Conservation (phyloP, 2,797 vertebrate species). For the Microctenopoma lineatum region DNA sequence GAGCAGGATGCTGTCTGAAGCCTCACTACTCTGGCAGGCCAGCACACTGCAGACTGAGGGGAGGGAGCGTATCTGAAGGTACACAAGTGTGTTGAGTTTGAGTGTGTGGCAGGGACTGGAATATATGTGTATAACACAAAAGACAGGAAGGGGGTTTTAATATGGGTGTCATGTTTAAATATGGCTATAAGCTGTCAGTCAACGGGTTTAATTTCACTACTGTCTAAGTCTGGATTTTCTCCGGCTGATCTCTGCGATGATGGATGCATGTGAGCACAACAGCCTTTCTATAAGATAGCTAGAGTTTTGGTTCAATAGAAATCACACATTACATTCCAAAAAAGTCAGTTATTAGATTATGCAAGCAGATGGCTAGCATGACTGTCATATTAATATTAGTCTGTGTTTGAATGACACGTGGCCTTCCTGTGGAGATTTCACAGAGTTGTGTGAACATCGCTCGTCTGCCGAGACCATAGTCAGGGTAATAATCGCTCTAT, state of each 20-base stretch:
- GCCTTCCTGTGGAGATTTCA: constrained; percentile 57
- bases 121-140: constrained; percentile 44
- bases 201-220: constrained; percentile 38
- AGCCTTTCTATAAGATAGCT: constrained; percentile 2
- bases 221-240: constrained; percentile 10
- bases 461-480: constrained; percentile 66
- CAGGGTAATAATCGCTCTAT: constrained; percentile 67
- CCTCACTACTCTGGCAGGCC: constrained; percentile 57
- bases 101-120: background rate
- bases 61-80: constrained; percentile 27
- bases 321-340: constrained; percentile 10
- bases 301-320: background rate
- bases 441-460: constrained; percentile 46
- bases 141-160: constrained; percentile 39
- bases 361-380: constrained; percentile 39
- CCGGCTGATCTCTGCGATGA: constrained; percentile 16
- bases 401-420: constrained; percentile 55
- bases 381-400: constrained; percentile 58
- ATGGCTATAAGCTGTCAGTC: constrained; percentile 36
- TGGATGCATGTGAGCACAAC: background rate
- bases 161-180: constrained; percentile 42
- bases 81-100: constrained; percentile 23
- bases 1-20: constrained; percentile 61
- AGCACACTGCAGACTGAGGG: constrained; percentile 49
- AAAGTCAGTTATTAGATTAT: constrained; percentile 28